These are phyloP conservation scores for Illadopsis cleaveri DNA, from an alignment of 2,113 vertebrate species.

Conservation along the genomic window DNA sequence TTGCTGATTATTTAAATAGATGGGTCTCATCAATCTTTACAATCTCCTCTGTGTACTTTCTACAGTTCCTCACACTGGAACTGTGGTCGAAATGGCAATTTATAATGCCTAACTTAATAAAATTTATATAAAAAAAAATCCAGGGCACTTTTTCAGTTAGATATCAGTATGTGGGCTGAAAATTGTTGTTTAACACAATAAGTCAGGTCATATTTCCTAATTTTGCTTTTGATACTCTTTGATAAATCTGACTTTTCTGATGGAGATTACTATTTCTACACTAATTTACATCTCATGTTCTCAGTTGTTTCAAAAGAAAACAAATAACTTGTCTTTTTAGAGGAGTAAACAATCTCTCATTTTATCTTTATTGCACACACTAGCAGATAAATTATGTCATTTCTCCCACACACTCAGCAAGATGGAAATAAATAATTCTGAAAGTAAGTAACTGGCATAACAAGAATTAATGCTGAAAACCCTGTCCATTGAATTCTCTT, in stretches of 20 bases:
- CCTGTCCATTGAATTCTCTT: background rate
- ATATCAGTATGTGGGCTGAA: background rate
- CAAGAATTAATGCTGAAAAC: slow-evolving; percentile 36
- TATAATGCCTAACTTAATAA: background rate
- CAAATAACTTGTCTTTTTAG: slow-evolving; percentile 11
- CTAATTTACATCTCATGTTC: slow-evolving; percentile 9
- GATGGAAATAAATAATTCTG: slow-evolving; percentile 37
- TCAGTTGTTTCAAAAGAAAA: slow-evolving; percentile 25
- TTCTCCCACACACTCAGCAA: slow-evolving; percentile 19
- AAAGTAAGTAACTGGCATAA: slow-evolving; percentile 27
- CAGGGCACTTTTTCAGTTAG: background rate
- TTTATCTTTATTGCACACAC: slow-evolving; percentile 44
- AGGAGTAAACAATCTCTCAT: slow-evolving; percentile 19
- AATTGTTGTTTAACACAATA: background rate
- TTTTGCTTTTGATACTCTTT: background rate
- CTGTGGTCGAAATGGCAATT: background rate
- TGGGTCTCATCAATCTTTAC: background rate
- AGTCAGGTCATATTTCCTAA: background rate
- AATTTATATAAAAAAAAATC: background rate
- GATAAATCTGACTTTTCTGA: background rate
- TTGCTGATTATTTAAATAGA: background rate
- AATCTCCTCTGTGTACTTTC: background rate
- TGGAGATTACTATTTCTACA: background rate
- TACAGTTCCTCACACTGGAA: background rate
- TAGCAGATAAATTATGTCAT: slow-evolving; percentile 22